Percentiles rank a stretch among this genome's conserved stretches.
phyloP scores from a whole-genome alignment of 2,888 invertebrate genomes.

The Strigamia crassipes region DNA sequence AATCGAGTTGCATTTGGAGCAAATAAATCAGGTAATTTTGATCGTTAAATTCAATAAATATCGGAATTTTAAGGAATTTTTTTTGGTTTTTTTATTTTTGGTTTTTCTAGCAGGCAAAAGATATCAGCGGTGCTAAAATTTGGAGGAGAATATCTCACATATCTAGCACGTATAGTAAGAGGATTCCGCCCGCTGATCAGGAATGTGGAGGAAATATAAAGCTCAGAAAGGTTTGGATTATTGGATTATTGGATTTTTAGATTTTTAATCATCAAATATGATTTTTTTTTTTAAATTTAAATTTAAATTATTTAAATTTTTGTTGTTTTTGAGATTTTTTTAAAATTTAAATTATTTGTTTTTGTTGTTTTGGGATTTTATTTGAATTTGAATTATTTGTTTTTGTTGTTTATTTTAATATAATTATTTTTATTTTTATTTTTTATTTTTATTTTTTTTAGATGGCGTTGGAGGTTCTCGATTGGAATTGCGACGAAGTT shows the following conservation, averaged over 20 bases:
- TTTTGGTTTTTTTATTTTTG: neutral
- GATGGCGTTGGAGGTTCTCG: slow-evolving; percentile 89
- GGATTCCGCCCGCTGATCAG: slow-evolving; percentile 67
- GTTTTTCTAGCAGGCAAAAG: slow-evolving; percentile 74
- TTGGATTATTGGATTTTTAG: neutral
- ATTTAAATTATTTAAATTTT: too few relatives aligned
- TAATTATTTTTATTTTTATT: slow-evolving; percentile 27
- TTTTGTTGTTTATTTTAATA: too few relatives aligned
- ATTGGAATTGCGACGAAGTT: slow-evolving; percentile 88
- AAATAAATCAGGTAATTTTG: slow-evolving; percentile 77
- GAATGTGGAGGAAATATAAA: slow-evolving; percentile 83
- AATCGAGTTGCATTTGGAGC: slow-evolving; percentile 89
- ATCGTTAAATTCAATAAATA: slow-evolving; percentile 82
- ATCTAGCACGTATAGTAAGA: slow-evolving; percentile 59
- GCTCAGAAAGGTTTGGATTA: slow-evolving; percentile 69
- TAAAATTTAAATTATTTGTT: too few relatives aligned
- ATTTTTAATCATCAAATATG: too few relatives aligned
- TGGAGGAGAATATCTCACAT: slow-evolving; percentile 86
- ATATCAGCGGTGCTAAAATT: slow-evolving; percentile 82
- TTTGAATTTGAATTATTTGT: too few relatives aligned
- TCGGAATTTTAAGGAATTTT: neutral
- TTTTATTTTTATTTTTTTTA: slow-evolving; percentile 54
- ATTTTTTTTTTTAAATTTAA: too few relatives aligned
- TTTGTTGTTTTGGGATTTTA: too few relatives aligned
- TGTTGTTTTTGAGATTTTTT: too few relatives aligned